Evolutionary conservation across 2,113 vertebrate species (phyloP), one percentile per base, ranked within the genome.

Genomic region (Conger conger): DNA sequence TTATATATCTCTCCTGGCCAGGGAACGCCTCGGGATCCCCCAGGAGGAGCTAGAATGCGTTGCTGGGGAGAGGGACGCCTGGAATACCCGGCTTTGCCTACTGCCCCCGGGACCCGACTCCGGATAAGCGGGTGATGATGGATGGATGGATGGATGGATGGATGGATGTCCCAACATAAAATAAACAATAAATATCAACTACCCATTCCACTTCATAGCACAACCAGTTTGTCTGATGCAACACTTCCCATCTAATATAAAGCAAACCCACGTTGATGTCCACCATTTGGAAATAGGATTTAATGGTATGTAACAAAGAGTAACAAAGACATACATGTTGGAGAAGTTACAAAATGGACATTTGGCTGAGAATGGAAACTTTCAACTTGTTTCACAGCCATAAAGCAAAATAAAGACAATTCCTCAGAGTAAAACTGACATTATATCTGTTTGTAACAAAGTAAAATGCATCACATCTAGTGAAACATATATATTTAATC

Each of bases 381-480:
- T 45, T 80, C 23, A 40, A 45, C 0, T n/a, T 73, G n/a, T 73
- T 73, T 73, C 68, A 33, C 68, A 73, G 68, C 68, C 68, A 73
- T 33, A 73, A 73, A 73, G 68, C 68, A 73, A 73, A 50, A 54
- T 35, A 84, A 83, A 83, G 33, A 86, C 54, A 86, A 40, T 27
- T 79, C 81, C 63, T n/a, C 23, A 68, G 37, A 85, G 86, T 89
- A 90, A 92, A 90, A 80, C 89, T 63, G 91, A 91, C 90, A 91
- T 93, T 91, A 92, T 94, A 96, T 95, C 94, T 92, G 88, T 96
- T 96, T 94, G 78, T 95, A 96, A 94, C 94, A 94, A 96, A 96
- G 95, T 96, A 95, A 96, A 96, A 92, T 95, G 92, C 93, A 94
- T 97, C 96, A 96, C 96, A 91, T 96, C 96, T 93, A 96, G 94